Evolutionary conservation across 2,113 vertebrate species (phyloP).

Genomic region (Tinamus guttatus): DNA sequence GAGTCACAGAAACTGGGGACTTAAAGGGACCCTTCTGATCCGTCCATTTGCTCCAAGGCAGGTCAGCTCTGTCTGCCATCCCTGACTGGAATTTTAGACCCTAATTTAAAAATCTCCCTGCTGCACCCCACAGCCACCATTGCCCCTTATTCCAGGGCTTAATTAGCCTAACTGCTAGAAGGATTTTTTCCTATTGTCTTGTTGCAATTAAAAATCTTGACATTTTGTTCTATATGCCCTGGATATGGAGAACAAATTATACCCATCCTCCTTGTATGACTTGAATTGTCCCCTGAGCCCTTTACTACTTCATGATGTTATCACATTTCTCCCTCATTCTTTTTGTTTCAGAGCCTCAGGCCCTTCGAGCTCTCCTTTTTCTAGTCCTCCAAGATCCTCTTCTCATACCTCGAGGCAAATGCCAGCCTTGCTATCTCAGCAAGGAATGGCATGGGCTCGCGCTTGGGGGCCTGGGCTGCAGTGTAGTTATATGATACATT

Average conservation of each 20-base stretch:
- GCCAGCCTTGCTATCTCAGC: background rate
- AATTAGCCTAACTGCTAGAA: background rate
- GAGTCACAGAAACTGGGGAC: background rate
- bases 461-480: background rate
- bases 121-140: background rate
- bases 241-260: background rate
- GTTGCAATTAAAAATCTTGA: background rate
- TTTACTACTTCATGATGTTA: slow-evolving; percentile 10
- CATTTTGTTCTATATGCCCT: background rate
- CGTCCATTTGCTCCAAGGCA: background rate
- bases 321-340: background rate
- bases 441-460: background rate
- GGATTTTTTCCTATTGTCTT: background rate
- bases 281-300: background rate
- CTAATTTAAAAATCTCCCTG: background rate
- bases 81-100: background rate
- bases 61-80: background rate
- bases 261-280: background rate
- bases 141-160: background rate
- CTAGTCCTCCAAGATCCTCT: background rate
- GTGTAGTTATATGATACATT: background rate
- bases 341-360: background rate
- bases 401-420: background rate
- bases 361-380: background rate
- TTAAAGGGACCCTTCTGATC: background rate